These are phyloP conservation scores for Gephyroberyx darwinii DNA, from an alignment of 2,797 vertebrate genomes.

Conservation along the genomic window DNA sequence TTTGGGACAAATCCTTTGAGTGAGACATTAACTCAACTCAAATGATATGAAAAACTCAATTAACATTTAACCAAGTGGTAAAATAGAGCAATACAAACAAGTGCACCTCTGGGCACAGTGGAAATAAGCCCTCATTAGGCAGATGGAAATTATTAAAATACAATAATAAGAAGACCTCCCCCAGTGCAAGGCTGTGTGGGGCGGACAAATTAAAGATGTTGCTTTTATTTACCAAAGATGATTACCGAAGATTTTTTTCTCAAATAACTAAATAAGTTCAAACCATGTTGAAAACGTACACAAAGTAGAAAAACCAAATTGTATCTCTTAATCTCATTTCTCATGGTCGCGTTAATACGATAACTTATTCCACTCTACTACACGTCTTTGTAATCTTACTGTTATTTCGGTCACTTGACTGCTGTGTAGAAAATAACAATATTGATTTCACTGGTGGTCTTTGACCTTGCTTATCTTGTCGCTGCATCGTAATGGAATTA, in stretches of 20 bases:
- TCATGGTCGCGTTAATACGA: conserved; percentile 3
- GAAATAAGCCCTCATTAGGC: conserved; percentile 79
- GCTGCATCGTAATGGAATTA: conserved; percentile 60
- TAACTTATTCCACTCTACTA: conserved; percentile 15
- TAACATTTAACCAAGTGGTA: conserved; percentile 83
- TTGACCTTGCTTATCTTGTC: conserved; percentile 51
- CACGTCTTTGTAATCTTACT: conserved; percentile 16
- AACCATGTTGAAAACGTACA: conserved; percentile 18
- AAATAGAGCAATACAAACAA: conserved; percentile 80
- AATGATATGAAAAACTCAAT: conserved; percentile 77
- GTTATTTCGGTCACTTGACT: conserved; percentile 19
- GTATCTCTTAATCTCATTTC: neutral
- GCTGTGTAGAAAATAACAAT: conserved; percentile 43
- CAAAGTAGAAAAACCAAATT: neutral
- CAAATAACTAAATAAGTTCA: conserved; percentile 24
- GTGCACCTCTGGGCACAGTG: conserved; percentile 71
- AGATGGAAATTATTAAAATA: conserved; percentile 77
- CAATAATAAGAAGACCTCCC: conserved; percentile 66
- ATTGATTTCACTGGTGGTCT: conserved; percentile 59
- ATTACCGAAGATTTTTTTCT: conserved; percentile 45
- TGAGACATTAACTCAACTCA: conserved; percentile 76
- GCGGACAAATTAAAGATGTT: conserved; percentile 62
- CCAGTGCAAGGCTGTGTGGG: conserved; percentile 39
- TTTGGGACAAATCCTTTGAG: conserved; percentile 73
- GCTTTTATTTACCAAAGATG: conserved; percentile 58